Percentiles rank a stretch among this genome's conserved stretches.
These are phyloP conservation scores for fruit fly (Drosophila melanogaster) DNA, from an alignment of 1,140 invertebrate genomes.

Conservation along the genomic window DNA sequence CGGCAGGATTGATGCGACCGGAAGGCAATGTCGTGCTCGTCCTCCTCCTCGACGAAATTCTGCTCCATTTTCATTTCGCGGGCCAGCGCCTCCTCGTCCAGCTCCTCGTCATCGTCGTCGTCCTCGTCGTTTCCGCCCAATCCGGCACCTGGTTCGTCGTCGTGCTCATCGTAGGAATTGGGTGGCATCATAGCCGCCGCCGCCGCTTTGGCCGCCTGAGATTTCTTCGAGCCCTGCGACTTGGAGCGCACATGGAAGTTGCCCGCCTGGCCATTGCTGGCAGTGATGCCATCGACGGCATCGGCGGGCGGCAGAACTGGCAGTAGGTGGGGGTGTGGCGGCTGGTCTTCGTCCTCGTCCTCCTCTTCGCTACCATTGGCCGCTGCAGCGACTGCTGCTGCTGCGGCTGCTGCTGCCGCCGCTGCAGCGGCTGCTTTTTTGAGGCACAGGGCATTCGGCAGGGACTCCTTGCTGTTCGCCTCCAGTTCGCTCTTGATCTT, in stretches of 20 bases:
- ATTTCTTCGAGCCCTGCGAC: slow-evolving; percentile 52
- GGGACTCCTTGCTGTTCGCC: slow-evolving; percentile 68
- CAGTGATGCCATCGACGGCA: slow-evolving; percentile 41
- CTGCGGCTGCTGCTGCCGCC: slow-evolving; percentile 53
- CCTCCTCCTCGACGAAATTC: slow-evolving; percentile 81
- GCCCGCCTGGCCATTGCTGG: slow-evolving; percentile 56
- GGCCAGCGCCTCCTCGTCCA: slow-evolving; percentile 80
- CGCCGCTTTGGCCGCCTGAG: slow-evolving; percentile 50
- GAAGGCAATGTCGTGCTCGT: slow-evolving; percentile 80
- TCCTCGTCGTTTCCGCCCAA: slow-evolving; percentile 55
- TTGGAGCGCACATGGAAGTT: slow-evolving; percentile 69
- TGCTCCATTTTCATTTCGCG: slow-evolving; percentile 82
- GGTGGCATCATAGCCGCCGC: slow-evolving; percentile 64
- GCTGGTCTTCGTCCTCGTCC: slow-evolving; percentile 59
- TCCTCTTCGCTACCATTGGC: slow-evolving; percentile 55
- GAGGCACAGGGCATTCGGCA: slow-evolving; percentile 72
- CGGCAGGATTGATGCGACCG: slow-evolving; percentile 80
- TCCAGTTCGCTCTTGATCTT: slow-evolving; percentile 84
- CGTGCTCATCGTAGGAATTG: slow-evolving; percentile 68
- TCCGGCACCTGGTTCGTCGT: slow-evolving; percentile 59
- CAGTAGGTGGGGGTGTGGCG: slow-evolving; percentile 22
- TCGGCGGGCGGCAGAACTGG: slow-evolving; percentile 16
- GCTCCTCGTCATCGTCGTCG: slow-evolving; percentile 80
- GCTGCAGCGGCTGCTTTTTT: slow-evolving; percentile 72
- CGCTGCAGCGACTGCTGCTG: slow-evolving; percentile 32